Percentiles rank a stretch among this genome's conserved stretches.
Evolutionary conservation across 2,888 invertebrate genomes (phyloP).

Genomic region (Yponomeuta malinellus): DNA sequence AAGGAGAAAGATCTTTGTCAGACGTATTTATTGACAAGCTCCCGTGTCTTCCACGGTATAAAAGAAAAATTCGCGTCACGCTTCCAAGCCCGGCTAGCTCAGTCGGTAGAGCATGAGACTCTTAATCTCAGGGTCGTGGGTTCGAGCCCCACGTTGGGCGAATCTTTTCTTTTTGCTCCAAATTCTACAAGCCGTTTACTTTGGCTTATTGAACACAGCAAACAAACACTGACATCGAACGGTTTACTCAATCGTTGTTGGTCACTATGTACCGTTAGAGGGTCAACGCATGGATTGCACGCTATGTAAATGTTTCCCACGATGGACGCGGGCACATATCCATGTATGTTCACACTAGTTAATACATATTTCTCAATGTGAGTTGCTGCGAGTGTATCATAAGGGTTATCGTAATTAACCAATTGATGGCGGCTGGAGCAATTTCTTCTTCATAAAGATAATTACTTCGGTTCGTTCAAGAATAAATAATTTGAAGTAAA

Average conservation of each 20-base stretch:
- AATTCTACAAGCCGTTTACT: neutral
- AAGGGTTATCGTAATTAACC: constrained; percentile 12
- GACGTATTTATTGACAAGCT: neutral
- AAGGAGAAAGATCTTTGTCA: too few relatives aligned
- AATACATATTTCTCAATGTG: constrained; percentile 8
- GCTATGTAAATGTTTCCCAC: constrained; percentile 56
- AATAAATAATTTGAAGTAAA: too few relatives aligned
- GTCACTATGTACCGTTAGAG: constrained; percentile 46
- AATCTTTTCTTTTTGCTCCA: constrained; percentile 28
- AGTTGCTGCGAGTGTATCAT: neutral
- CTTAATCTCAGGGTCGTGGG: constrained; percentile 81
- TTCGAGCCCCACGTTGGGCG: constrained; percentile 80
- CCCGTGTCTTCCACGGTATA: neutral
- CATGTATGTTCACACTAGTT: constrained; percentile 11
- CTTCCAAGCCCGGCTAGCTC: constrained; percentile 69
- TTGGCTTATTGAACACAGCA: neutral
- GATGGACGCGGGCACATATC: constrained; percentile 33
- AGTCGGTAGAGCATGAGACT: constrained; percentile 78
- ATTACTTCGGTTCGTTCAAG: neutral
- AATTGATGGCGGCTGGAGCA: neutral
- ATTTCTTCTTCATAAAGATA: constrained; percentile 5
- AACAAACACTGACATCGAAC: constrained; percentile 31
- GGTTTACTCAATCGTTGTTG: constrained; percentile 38
- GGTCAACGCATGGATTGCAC: constrained; percentile 49
- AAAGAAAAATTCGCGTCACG: neutral